phyloP scores from a whole-genome alignment of 2,888 invertebrate genomes.

The Aphelenchoides bicaudatus region DNA sequence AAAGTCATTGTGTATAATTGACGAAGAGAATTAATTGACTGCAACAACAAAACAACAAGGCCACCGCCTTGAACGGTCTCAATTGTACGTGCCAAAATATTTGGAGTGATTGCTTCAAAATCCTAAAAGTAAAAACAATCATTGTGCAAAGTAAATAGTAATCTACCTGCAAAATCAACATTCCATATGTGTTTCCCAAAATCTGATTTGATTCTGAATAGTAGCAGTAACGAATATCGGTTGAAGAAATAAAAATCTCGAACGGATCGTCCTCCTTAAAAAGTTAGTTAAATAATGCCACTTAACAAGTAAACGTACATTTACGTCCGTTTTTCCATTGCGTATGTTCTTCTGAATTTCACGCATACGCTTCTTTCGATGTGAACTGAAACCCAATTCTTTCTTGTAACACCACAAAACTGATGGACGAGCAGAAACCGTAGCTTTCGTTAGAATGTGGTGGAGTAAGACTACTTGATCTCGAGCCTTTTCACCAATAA shows the following conservation, averaged over 20 bases:
- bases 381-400: constrained; percentile 81
- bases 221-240: constrained; percentile 92
- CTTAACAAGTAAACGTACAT: constrained; percentile 9
- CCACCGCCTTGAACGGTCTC: constrained; percentile 98
- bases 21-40: constrained; percentile 79
- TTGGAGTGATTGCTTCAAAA: constrained; percentile 95
- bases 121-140: constrained; percentile 67
- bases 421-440: constrained; percentile 83
- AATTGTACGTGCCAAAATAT: constrained; percentile 87
- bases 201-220: constrained; percentile 96
- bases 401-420: constrained; percentile 98
- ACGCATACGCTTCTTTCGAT: constrained; percentile 87
- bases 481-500: constrained; percentile 89
- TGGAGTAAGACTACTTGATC: constrained; percentile 95
- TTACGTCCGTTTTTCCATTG: constrained; percentile 24
- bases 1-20: constrained; percentile 93
- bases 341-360: constrained; percentile 75
- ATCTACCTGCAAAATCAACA: constrained; percentile 81
- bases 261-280: constrained; percentile 92
- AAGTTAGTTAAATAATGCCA: constrained; percentile 70
- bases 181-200: constrained; percentile 91
- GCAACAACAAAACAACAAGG: constrained; percentile 77
- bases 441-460: constrained; percentile 92
- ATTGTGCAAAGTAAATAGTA: neutral
- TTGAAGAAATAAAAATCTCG: constrained; percentile 89